Evolutionary conservation across 1,140 invertebrate species (phyloP).

Genomic region (Archegozetes longisetosus): DNA sequence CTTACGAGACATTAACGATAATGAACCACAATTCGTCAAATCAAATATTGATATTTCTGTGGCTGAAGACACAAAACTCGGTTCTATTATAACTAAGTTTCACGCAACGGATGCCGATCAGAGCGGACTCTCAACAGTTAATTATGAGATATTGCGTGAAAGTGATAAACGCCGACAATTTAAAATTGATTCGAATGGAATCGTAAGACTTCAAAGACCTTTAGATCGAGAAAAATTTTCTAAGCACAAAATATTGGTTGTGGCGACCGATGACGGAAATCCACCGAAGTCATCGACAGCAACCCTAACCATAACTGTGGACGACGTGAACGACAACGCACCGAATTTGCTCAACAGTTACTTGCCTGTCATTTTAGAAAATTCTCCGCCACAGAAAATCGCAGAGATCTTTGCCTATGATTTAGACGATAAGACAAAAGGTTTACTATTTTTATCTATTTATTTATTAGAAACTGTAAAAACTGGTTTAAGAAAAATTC

Average conservation of each 20-base stretch:
- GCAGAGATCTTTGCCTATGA: conserved; percentile 85
- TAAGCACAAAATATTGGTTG: conserved; percentile 50
- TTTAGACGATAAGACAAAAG: conserved; percentile 55
- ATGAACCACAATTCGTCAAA: conserved; percentile 77
- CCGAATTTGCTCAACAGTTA: conserved; percentile 52
- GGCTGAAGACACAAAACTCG: conserved; percentile 71
- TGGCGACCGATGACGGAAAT: conserved; percentile 30
- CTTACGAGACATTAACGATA: conserved; percentile 83
- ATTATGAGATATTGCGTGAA: conserved; percentile 36
- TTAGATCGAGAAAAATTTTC: conserved; percentile 65
- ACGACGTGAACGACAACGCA: conserved; percentile 82
- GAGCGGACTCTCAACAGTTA: conserved; percentile 24
- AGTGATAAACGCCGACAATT: conserved; percentile 80
- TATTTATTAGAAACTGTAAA: background rate
- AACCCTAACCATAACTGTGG: conserved; percentile 79
- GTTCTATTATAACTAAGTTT: conserved; percentile 76
- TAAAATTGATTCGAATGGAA: conserved; percentile 56
- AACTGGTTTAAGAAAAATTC: background rate
- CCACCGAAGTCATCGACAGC: conserved; percentile 87
- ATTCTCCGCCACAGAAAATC: conserved; percentile 62
- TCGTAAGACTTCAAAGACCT: conserved; percentile 72
- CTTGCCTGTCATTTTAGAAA: conserved; percentile 72
- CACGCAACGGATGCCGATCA: conserved; percentile 86
- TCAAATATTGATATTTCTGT: conserved; percentile 81
- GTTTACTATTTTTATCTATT: background rate